Evolutionary conservation across 2,888 invertebrate species (phyloP).

Genomic region (Stenchaetothrips biformis): DNA sequence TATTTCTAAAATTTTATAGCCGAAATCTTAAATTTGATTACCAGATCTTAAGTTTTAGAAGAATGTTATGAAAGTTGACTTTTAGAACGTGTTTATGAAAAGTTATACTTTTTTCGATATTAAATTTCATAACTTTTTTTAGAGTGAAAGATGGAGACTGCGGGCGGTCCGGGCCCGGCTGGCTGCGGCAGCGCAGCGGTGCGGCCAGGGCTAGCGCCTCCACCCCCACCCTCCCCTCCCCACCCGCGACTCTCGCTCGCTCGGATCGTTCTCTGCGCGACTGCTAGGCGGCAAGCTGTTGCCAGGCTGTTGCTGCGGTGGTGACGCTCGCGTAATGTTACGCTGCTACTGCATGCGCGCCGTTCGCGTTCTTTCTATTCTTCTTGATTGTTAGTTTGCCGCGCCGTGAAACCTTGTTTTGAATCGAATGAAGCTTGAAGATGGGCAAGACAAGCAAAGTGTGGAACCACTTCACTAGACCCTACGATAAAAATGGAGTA

Average conservation of each 20-base stretch:
- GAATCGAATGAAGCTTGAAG: not conserved
- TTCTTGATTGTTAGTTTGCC: not conserved
- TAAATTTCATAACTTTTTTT: too few relatives aligned
- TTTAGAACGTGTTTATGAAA: too few relatives aligned
- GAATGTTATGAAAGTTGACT: too few relatives aligned
- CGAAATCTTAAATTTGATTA: too few relatives aligned
- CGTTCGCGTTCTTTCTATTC: not conserved
- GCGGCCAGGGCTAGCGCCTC: not conserved
- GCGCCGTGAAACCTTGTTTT: not conserved
- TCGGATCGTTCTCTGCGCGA: not conserved
- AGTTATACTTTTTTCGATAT: too few relatives aligned
- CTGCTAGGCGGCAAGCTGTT: too few relatives aligned
- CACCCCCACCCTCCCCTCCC: too few relatives aligned
- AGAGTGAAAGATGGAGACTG: too few relatives aligned
- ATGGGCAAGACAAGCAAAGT: conserved; percentile 5
- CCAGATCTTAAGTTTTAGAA: too few relatives aligned
- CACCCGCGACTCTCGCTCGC: not conserved
- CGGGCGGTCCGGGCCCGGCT: too few relatives aligned
- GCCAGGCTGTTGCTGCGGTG: not conserved
- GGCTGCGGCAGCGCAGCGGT: conserved; percentile 1
- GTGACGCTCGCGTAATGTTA: not conserved
- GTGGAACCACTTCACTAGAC: conserved; percentile 1
- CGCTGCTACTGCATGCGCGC: too few relatives aligned
- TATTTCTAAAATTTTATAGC: too few relatives aligned
- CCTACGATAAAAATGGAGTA: not conserved